These are phyloP conservation scores for Protosalanx chinensis DNA, from an alignment of 2,797 vertebrate genomes.

Conservation along the genomic window DNA sequence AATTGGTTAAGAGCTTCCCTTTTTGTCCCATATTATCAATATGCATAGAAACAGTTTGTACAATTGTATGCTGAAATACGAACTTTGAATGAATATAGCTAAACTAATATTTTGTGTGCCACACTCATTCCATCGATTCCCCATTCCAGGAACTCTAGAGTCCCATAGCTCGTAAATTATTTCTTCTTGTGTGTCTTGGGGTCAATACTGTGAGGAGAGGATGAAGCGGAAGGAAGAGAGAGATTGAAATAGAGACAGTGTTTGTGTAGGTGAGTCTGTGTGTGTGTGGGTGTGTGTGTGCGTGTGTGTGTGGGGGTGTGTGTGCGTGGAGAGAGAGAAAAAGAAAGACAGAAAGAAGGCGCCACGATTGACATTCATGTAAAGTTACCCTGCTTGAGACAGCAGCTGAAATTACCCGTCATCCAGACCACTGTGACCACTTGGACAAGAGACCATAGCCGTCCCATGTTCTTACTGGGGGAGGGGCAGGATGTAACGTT, in stretches of 20 bases:
- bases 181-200: constrained; percentile 39
- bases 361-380: constrained; percentile 36
- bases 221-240: background rate
- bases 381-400: constrained; percentile 37
- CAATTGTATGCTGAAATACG: background rate
- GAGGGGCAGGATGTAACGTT: background rate
- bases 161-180: constrained; percentile 50
- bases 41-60: background rate
- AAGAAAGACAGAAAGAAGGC: constrained; percentile 16
- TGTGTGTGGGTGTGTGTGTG: too few species aligned
- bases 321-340: too few species aligned
- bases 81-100: constrained; percentile 30
- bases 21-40: constrained; percentile 2
- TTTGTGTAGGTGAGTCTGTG: too few species aligned
- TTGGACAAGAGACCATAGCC: background rate
- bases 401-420: constrained; percentile 32
- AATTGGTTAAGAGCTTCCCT: background rate
- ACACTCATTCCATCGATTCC: constrained; percentile 2
- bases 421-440: constrained; percentile 29
- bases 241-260: background rate
- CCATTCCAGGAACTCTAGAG: constrained; percentile 46
- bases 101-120: constrained; percentile 33
- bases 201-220: constrained; percentile 55
- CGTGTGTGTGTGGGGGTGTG: too few species aligned
- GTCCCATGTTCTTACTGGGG: background rate